These are phyloP conservation scores for Myotis davidii DNA, from an alignment of 2,113 vertebrate genomes.

Conservation along the genomic window DNA sequence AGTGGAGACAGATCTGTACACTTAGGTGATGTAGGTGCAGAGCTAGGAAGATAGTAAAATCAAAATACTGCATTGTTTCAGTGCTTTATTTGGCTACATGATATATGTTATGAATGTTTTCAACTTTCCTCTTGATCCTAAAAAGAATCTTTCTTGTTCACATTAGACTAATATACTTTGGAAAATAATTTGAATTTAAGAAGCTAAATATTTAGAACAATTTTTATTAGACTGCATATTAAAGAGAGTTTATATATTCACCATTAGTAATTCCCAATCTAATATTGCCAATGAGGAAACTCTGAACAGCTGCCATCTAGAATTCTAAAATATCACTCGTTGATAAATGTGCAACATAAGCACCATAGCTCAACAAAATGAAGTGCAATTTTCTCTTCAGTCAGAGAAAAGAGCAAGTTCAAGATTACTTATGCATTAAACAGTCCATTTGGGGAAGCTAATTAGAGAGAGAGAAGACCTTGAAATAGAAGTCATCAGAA, in stretches of 20 bases:
- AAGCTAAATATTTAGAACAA: slow-evolving; percentile 71
- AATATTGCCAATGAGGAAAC: slow-evolving; percentile 63
- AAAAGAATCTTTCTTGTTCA: slow-evolving; percentile 29
- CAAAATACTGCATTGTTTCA: neutral
- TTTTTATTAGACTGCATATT: slow-evolving; percentile 60
- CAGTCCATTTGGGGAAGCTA: slow-evolving; percentile 72
- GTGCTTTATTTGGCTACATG: neutral
- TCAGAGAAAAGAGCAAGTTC: slow-evolving; percentile 78
- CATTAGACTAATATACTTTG: neutral
- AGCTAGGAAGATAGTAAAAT: neutral
- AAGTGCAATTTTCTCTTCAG: slow-evolving; percentile 76
- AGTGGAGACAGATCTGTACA: neutral
- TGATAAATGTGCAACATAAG: slow-evolving; percentile 77
- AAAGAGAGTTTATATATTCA: slow-evolving; percentile 57
- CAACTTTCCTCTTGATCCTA: slow-evolving; percentile 10
- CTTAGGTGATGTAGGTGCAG: neutral
- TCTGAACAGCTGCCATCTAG: slow-evolving; percentile 58
- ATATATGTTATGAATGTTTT: slow-evolving; percentile 22
- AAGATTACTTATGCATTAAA: slow-evolving; percentile 78
- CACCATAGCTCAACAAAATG: slow-evolving; percentile 75
- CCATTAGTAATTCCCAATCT: slow-evolving; percentile 74
- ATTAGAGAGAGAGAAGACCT: slow-evolving; percentile 74
- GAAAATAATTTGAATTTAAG: slow-evolving; percentile 56
- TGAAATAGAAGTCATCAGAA: slow-evolving; percentile 78
- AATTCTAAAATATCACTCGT: slow-evolving; percentile 78